Base-by-base conservation (phyloP, 1,140 invertebrate genomes). In the Palaemon carinicauda region DNA sequence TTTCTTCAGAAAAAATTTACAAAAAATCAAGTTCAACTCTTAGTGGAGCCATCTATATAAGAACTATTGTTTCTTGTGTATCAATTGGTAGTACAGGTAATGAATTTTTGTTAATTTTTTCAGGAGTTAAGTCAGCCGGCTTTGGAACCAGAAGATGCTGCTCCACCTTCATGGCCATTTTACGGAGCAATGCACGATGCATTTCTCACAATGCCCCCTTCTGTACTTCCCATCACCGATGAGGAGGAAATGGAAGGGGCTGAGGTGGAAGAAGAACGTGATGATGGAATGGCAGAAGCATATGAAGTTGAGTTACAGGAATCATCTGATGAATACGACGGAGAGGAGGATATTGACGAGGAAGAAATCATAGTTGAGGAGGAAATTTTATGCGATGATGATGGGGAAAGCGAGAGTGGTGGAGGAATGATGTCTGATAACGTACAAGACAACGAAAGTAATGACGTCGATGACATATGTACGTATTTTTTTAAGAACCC, bases 101-200 rank as follows among this genome's bases (percentile, higher is more conserved):
- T 17, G 31, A 80, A 60, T 19, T n/a, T 14, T 73, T 83, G 17
- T 73, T 53, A 3, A 69, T 27, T 80, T 19, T 52, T 14, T 33
- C 14, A 88, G 87, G 87, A 88, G 54, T 41, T 88, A 78, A 83
- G 87, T 65, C 87, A 88, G 53, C 87, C 80, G 14, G 80, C 87
- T 31, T 51, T 88, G 24, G 87, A 88, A 33, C 87, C 87, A 31
- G 87, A 88, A 50, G 80, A 88, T 80, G 80, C 80, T 56, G 80
- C 80, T 24, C 87, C 87, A 31, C 87, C 87, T 50, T 88, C 87
- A n/a, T 79, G 80, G 83, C 83, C 83, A 21, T 86, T 86, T 41
- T 86, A 80, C 73, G 71, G 54, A 12, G 56, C 75, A 17, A 88
- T 88, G 87, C 87, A 88, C 4, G 87, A 88, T 73, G 80, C 80